Evolutionary conservation across 2,888 invertebrate genomes (phyloP).

Genomic region (Coleophora flavipennella): DNA sequence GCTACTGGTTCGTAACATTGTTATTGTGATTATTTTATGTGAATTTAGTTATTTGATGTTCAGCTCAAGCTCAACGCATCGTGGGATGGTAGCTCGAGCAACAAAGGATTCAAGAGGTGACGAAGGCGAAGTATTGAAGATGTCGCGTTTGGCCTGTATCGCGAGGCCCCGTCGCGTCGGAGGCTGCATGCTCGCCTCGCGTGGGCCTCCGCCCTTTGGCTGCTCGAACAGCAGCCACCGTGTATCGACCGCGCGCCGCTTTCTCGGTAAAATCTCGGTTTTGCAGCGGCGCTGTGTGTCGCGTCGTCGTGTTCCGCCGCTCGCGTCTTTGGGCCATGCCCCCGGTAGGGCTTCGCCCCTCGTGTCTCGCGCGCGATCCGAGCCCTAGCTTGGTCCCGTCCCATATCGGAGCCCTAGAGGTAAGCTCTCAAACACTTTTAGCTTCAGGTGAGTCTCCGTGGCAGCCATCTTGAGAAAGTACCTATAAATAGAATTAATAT

Average conservation of each 20-base stretch:
- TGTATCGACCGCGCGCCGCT: constrained; percentile 42
- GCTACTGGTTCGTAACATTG: constrained; percentile 69
- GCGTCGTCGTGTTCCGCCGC: constrained; percentile 53
- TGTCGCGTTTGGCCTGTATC: constrained; percentile 49
- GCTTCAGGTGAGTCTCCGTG: constrained; percentile 33
- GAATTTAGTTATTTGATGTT: constrained; percentile 60
- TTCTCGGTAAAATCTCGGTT: constrained; percentile 58
- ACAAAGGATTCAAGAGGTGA: constrained; percentile 16
- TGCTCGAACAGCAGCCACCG: constrained; percentile 33
- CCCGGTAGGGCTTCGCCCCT: constrained; percentile 40
- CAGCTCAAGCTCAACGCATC: constrained; percentile 39
- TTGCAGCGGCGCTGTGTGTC: constrained; percentile 64
- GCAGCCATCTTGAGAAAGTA: constrained; percentile 58
- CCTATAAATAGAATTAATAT: constrained; percentile 22
- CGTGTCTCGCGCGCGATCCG: constrained; percentile 66
- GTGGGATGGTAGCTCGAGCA: constrained; percentile 17
- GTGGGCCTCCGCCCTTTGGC: constrained; percentile 52
- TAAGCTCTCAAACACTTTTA: constrained; percentile 47
- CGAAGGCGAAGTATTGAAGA: constrained; percentile 27
- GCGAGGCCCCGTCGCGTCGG: constrained; percentile 56
- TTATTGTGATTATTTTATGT: constrained; percentile 66
- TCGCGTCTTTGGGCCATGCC: constrained; percentile 28
- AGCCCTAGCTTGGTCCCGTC: constrained; percentile 62
- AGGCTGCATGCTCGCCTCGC: constrained; percentile 60
- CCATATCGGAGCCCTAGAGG: constrained; percentile 46